Evolutionary conservation across 2,888 invertebrate genomes (phyloP), one percentile per base, ranked within the genome.

Genomic region (Drosophila colorata): DNA sequence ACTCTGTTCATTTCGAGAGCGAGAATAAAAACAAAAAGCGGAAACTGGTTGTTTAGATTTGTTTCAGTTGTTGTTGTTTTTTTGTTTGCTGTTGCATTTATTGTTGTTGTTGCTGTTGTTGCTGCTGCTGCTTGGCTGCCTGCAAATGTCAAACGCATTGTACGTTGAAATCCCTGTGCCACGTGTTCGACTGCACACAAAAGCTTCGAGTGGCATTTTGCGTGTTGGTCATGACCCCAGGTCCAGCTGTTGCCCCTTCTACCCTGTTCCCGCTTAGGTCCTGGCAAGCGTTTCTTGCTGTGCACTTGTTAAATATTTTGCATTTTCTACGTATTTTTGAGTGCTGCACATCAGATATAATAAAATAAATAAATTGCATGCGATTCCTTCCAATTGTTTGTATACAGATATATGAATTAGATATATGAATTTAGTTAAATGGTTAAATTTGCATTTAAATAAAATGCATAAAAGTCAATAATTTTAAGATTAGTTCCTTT

Each of bases 71-170:
- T 25, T 61, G 35, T 40, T 58, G 41, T 31, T n/a, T 25, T 61
- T 28, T 40, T 58, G 41, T 41, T 20, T 37, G 14, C 16, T 70
- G 58, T 44, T 48, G 40, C 13, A 23, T 7, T 23, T 3, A 14
- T 38, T 53, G 18, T 20, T 23, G 18, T 47, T 3, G 20, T 38
- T 53, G 18, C 20, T 23, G 18, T 47, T 49, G 41, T 41, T 58
- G 28, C 37, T 58, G 25, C 7, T 44, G 23, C 18, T 49, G 56
- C 14, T 66, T 60, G 46, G 33, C 9, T 53, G 64, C 14, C 57
- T 59, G 63, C 48, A 74, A 74, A 80, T 81, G 80, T 79, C 86
- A 79, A 71, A 74, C 46, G 66, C 80, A 79, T 52, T 48, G 70
- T 35, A 58, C 14, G 52, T 61, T 55, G 16, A 61, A 66, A 82